Evolutionary conservation across 2,113 vertebrate species (phyloP), one percentile per base, ranked within the genome.

Genomic region (Rousettus leschenaultii): DNA sequence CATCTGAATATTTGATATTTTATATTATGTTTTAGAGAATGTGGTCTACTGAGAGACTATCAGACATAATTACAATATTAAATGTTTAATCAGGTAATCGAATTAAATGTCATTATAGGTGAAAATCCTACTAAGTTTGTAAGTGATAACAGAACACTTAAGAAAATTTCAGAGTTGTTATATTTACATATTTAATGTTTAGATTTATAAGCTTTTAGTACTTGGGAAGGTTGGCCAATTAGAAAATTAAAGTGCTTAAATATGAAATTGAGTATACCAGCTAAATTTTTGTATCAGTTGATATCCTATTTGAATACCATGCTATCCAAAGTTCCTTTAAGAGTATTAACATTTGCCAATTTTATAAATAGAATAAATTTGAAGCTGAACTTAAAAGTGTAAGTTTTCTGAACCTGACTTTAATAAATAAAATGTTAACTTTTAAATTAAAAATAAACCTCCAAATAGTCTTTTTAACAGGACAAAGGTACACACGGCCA

Each of bases 41-140:
- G 26, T 79, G 63, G n/a, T 87, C 70, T 84, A 63, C n/a, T 84
- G 75, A 93, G 43, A 94, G 51, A 74, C 2, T 48, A 35, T 61
- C n/a, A 84, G 40, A 15, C 6, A 86, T 35, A 80, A 80, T 75
- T 71, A 82, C 5, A 83, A 73, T 90, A 73, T 68, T 48, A 86
- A 85, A 26, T 57, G 16, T 48, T 89, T 63, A 77, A 78, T 53
- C 87, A 35, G 48, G 28, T 86, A 85, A 86, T 0, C 68, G 45
- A 68, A 74, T 97, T 87, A 95, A 89, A 78, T 77, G 16, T 61
- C 24, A 43, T 59, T 74, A 89, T 74, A 89, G 70, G 55, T 86
- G 18, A 19, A 89, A 94, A 77, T 78, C 28, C 28, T 78, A 74
- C n/a, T 89, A 71, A 66, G 74, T 89, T 93, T 71, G 3, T 79